Base-by-base conservation (phyloP, 1,140 invertebrate genomes). In the Sarcophaga bullata region DNA sequence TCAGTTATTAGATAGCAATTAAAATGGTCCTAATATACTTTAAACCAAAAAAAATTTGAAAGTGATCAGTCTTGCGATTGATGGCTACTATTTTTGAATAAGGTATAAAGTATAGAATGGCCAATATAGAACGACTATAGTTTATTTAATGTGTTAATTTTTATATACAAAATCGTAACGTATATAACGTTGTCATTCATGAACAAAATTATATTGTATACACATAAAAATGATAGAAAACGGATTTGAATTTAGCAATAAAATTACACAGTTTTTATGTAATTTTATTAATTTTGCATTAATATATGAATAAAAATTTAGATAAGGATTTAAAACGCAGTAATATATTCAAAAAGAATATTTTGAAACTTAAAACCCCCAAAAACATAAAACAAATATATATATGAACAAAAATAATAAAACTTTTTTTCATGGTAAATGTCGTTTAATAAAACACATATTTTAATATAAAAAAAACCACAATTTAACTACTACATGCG, bases 381-480 rank as follows among this genome's bases (percentile, higher is more conserved):
- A 58, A 15, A 58, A 58, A 58, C n/a, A n/a, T 58, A 13, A 58
- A 58, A 58, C 11, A n/a, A n/a, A 58, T 58, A 7, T 58, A 58
- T 58, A 7, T 58, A n/a, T 58, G n/a, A 58, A 13, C 54, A 58
- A 15, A 58, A 58, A 13, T n/a, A 58, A 4, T n/a, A 58, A 58
- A 58, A 37, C 25, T 37, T 37, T 13, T 58, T 58, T 58, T 58
- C 13, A 58, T 58, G 54, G 62, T 68, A 68, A 68, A 68, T 68
- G 62, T 68, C 62, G 62, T 19, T 68, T 68, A 19, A 68, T 68
- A 19, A 68, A 68, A 68, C 19, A 25, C 62, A 68, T 68, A 68
- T 68, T 68, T 68, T 19, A 19, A 68, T 58, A 58, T 2, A 37
- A 37, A 1, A 37, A 37, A n/a, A 19, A 9, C 19, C 62, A 68